These are phyloP conservation scores for Octopus bimaculoides DNA, from an alignment of 1,140 invertebrate genomes.

Conservation along the genomic window DNA sequence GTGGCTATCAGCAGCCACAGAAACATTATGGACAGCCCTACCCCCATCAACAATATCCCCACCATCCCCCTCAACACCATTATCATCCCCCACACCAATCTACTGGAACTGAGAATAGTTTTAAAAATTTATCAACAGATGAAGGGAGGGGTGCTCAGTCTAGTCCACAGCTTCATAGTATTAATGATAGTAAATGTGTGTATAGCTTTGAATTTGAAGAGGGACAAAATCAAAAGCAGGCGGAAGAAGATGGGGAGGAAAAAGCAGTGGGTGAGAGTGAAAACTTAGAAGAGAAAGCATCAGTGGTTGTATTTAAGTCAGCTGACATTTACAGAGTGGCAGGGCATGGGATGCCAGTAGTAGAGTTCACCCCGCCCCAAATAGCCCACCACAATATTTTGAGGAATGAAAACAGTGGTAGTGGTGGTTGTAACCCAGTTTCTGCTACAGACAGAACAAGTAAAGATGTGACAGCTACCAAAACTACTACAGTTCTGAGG, in stretches of 20 bases:
- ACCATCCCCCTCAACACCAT: not conserved
- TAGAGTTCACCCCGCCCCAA: constrained; percentile 1
- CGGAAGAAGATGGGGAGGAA: not conserved
- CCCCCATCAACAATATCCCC: not conserved
- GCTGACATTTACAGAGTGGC: not conserved
- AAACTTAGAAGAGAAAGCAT: not conserved
- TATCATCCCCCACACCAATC: not conserved
- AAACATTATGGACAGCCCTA: not conserved
- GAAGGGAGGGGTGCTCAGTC: not conserved
- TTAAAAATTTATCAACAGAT: not conserved
- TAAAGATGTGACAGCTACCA: not conserved
- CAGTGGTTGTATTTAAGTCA: not conserved
- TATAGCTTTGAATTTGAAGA: too few species aligned
- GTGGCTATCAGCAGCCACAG: not conserved
- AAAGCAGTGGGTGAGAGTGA: not conserved
- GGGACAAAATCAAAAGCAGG: too few species aligned
- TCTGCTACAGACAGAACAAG: not conserved
- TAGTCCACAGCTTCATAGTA: not conserved
- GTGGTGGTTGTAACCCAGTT: constrained; percentile 4
- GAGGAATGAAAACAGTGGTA: not conserved
- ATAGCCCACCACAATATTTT: not conserved
- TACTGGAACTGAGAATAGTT: not conserved
- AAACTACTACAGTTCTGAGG: not conserved
- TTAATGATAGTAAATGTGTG: not conserved
- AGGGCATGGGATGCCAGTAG: not conserved